phyloP scores from a whole-genome alignment of 1,140 invertebrate genomes.

The Drosophila takahashii region DNA sequence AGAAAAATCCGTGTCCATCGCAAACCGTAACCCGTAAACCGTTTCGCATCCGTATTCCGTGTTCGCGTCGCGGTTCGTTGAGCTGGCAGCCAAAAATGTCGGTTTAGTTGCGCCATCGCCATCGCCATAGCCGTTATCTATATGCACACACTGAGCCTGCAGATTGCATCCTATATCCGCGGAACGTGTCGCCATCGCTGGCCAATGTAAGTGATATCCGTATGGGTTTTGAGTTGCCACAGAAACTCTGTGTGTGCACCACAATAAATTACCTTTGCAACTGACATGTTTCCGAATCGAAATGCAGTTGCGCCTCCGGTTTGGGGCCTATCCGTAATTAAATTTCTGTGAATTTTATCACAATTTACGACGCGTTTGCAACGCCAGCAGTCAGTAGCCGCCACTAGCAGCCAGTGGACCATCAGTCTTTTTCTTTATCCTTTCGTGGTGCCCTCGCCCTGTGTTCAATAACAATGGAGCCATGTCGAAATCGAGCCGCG shows the following conservation, averaged over 20 bases:
- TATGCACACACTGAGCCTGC: conserved; percentile 16
- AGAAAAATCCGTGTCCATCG: conserved; percentile 19
- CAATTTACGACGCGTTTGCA: conserved; percentile 61
- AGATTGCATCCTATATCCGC: conserved; percentile 30
- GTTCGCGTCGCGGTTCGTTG: conserved; percentile 57
- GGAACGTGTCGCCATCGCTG: conserved; percentile 50
- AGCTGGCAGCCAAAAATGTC: conserved; percentile 62
- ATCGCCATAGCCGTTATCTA: conserved; percentile 55
- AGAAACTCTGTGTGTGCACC: conserved; percentile 24
- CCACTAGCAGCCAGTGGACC: conserved; percentile 7
- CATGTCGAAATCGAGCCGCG: conserved; percentile 64
- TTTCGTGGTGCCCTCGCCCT: neutral
- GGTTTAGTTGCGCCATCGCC: conserved; percentile 56
- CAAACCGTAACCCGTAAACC: neutral
- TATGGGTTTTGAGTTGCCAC: conserved; percentile 52
- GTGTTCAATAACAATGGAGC: conserved; percentile 59
- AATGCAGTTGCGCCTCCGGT: conserved; percentile 42
- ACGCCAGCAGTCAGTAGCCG: neutral
- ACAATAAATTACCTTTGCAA: conserved; percentile 72
- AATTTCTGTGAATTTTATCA: conserved; percentile 77
- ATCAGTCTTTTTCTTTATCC: conserved; percentile 29
- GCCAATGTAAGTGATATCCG: conserved; percentile 75
- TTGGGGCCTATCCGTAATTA: conserved; percentile 58
- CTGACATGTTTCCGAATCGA: conserved; percentile 55
- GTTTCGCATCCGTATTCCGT: conserved; percentile 26